phyloP scores from a whole-genome alignment of 23 tunicate genomes.

The Corella eumyota region DNA sequence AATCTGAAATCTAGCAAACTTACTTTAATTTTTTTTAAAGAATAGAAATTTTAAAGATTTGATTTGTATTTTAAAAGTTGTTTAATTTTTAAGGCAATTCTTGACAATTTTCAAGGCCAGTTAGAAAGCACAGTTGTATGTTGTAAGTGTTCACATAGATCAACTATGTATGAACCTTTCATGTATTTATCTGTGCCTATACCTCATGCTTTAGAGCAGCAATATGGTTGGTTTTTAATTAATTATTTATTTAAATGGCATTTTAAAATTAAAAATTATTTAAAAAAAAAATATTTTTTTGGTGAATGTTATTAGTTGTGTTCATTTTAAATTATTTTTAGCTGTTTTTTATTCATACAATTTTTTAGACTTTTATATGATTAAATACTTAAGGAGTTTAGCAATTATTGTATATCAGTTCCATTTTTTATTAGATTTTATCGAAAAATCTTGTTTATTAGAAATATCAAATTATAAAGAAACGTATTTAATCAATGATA shows the following conservation, averaged over 20 bases:
- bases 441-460: neutral
- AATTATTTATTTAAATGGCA: neutral
- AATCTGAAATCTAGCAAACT: too few relatives aligned
- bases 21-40: too few relatives aligned
- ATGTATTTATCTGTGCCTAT: slow-evolving; percentile 54
- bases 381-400: too few relatives aligned
- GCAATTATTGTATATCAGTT: too few relatives aligned
- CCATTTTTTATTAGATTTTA: neutral
- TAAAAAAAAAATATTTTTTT: too few relatives aligned
- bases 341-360: too few relatives aligned
- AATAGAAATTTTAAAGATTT: too few relatives aligned
- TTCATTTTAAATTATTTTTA: too few relatives aligned
- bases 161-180: slow-evolving; percentile 44
- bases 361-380: too few relatives aligned
- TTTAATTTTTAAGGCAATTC: slow-evolving; percentile 19
- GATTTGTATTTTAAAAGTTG: too few relatives aligned
- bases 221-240: slow-evolving; percentile 11
- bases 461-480: neutral
- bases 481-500: neutral
- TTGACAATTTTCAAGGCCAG: slow-evolving; percentile 47
- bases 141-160: slow-evolving; percentile 28
- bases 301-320: too few relatives aligned
- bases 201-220: slow-evolving; percentile 30
- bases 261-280: too few relatives aligned
- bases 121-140: slow-evolving; percentile 49